Evolutionary conservation across 2,888 invertebrate species (phyloP).

Genomic region (Teleiodes luculella): DNA sequence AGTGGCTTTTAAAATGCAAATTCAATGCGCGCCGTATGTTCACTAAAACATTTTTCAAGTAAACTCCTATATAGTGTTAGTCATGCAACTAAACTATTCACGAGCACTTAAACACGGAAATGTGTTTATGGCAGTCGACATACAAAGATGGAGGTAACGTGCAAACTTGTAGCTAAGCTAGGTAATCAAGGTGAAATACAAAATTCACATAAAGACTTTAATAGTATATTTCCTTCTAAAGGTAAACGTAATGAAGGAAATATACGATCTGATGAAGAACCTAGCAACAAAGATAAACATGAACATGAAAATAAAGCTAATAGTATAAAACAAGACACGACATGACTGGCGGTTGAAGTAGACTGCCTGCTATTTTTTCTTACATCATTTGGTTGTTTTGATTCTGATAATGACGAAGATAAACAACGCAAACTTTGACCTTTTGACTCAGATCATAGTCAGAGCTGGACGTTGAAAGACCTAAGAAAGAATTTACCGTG

Average conservation of each 20-base stretch:
- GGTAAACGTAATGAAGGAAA: constrained; percentile 4
- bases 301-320: background rate
- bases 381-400: background rate
- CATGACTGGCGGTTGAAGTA: background rate
- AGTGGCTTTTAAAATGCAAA: constrained; percentile 40
- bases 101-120: constrained; percentile 19
- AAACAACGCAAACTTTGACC: background rate
- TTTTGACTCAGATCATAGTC: background rate
- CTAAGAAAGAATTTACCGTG: too few species aligned
- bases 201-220: constrained; percentile 6
- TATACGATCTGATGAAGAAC: constrained; percentile 2
- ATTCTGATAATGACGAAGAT: background rate
- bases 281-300: background rate
- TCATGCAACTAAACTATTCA: constrained; percentile 10
- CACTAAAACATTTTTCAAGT: constrained; percentile 24
- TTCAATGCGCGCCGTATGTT: constrained; percentile 26
- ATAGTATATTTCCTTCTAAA: constrained; percentile 4
- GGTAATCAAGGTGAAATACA: constrained; percentile 8
- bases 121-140: constrained; percentile 20
- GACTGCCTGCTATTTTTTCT: background rate
- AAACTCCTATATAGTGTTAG: constrained; percentile 10
- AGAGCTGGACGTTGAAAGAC: background rate
- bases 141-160: constrained; percentile 22
- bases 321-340: background rate
- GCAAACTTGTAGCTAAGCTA: constrained; percentile 14